A percentile compares a stretch with the other conserved stretches of the same genome.
phyloP scores from a whole-genome alignment of 2,797 vertebrate species.

The Sebastes itinus region DNA sequence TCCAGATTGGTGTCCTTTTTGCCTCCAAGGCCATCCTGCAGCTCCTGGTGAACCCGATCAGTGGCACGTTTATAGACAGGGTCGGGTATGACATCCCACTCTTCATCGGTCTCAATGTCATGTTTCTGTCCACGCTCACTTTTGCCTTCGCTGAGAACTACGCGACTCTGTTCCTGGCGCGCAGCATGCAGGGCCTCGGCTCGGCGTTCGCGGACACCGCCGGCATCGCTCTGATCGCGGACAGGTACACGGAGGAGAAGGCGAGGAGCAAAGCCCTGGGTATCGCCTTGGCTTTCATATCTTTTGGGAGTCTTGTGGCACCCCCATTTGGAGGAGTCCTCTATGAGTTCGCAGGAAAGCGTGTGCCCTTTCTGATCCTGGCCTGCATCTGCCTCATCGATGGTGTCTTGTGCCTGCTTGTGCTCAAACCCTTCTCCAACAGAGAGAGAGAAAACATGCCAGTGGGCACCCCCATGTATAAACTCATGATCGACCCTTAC shows the following conservation, averaged over 20 bases:
- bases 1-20: slow-evolving; percentile 95
- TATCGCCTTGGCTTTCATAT: slow-evolving; percentile 96
- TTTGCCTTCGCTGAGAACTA: slow-evolving; percentile 96
- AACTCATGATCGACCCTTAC: slow-evolving; percentile 96
- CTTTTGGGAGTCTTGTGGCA: slow-evolving; percentile 94
- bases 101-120: slow-evolving; percentile 91
- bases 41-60: slow-evolving; percentile 93
- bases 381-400: slow-evolving; percentile 89
- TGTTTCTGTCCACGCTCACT: slow-evolving; percentile 93
- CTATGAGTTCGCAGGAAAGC: slow-evolving; percentile 89
- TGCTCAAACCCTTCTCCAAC: slow-evolving; percentile 89
- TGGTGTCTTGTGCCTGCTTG: slow-evolving; percentile 85
- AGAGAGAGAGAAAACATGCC: slow-evolving; percentile 92
- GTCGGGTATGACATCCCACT: slow-evolving; percentile 95
- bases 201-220: slow-evolving; percentile 97
- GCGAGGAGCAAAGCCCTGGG: slow-evolving; percentile 94
- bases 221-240: slow-evolving; percentile 95
- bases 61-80: slow-evolving; percentile 95
- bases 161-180: slow-evolving; percentile 90
- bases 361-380: slow-evolving; percentile 92
- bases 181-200: slow-evolving; percentile 95
- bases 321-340: slow-evolving; percentile 96
- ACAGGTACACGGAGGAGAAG: slow-evolving; percentile 89
- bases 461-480: slow-evolving; percentile 93
- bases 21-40: slow-evolving; percentile 97